Conservation (phyloP, 2,797 vertebrate genomes). For the Acipenser oxyrinchus region DNA sequence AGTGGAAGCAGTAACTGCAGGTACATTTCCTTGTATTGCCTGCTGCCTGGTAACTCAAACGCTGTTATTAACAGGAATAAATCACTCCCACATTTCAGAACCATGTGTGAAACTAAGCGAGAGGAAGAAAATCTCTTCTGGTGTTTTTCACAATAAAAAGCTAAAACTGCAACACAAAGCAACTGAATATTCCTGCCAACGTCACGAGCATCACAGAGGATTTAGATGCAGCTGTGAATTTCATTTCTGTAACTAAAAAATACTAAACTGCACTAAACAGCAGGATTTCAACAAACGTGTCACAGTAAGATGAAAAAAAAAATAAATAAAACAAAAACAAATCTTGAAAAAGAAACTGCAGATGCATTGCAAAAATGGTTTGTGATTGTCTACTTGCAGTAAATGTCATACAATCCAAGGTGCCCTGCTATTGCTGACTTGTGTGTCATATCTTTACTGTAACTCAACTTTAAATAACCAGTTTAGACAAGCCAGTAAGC, state of each 20-base stretch:
- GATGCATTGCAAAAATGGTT: too few relatives aligned
- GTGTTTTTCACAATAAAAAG: not conserved
- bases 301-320: not conserved
- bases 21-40: constrained; percentile 22
- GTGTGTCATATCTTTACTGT: too few relatives aligned
- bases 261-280: not conserved
- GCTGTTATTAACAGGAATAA: constrained; percentile 65
- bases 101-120: constrained; percentile 24
- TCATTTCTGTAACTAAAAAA: not conserved
- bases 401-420: too few relatives aligned
- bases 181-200: not conserved
- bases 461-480: too few relatives aligned
- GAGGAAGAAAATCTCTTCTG: not conserved
- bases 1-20: too few relatives aligned
- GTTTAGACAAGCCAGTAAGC: too few relatives aligned
- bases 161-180: not conserved
- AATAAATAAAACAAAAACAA: not conserved
- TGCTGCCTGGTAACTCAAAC: constrained; percentile 55
- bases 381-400: too few relatives aligned
- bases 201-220: not conserved
- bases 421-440: too few relatives aligned
- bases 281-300: not conserved
- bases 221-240: not conserved
- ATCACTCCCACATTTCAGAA: constrained; percentile 53
- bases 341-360: too few relatives aligned